Evolutionary conservation across 2,113 vertebrate species (phyloP), one percentile per base, ranked within the genome.

Genomic region (Pionites leucogaster): DNA sequence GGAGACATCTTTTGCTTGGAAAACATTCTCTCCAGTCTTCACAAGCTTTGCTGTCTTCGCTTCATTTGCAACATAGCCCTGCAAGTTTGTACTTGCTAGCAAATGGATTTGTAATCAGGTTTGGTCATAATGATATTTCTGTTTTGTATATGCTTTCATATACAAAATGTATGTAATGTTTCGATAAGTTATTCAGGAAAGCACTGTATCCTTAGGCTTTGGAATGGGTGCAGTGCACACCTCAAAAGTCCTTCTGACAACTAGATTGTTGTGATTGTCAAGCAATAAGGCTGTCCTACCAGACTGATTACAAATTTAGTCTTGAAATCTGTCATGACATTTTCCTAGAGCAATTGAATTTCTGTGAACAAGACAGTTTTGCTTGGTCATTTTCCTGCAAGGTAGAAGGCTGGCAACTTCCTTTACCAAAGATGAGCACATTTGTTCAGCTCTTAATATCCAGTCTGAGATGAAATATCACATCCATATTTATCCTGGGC

Each of bases 381-480:
- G 37, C 63, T 52, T 57, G 24, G 63, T 77, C 67, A 52, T 92
- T 63, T 88, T 74, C 67, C 49, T 86, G 31, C 75, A 90, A 82
- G 63, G 27, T 11, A 65, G 29, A 88, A 80, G 70, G 57, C 49
- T 85, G 52, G 44, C 35, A 90, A 55, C 46, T 39, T 60, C 55
- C 39, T 49, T 70, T 53, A 62, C 23, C 31, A 35, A 69, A 65
- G 49, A 88, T 53, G 0, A 82, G 25, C 19, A 75, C 23, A 47
- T 89, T 85, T 87, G n/a, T 78, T 89, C 87, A 91, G 44, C 35
- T 87, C 39, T 81, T 80, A 74, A 83, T 89, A 89, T 18, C 46
- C 64, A 76, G 62, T 85, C 35, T n/a, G 49, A 77, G 75, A 80
- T 47, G 71, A 93, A 90, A 52, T 64, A 94, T 57, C 53, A 76